These are phyloP conservation scores for Porites australiensis DNA, from an alignment of 64 coral and sea anemone species.

Conservation along the genomic window DNA sequence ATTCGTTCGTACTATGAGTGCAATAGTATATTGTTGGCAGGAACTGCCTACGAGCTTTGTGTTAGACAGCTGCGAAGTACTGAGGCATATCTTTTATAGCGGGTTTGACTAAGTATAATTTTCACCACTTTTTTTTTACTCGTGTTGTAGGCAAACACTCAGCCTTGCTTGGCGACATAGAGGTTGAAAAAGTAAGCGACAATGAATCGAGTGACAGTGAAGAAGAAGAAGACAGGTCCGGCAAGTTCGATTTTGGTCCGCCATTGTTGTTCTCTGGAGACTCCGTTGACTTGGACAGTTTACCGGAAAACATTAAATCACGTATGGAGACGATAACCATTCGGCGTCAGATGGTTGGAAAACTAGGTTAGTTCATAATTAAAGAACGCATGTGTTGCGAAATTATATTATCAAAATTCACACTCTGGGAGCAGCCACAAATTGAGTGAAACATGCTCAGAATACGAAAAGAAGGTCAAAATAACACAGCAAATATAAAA, in stretches of 20 bases:
- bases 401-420: too few relatives aligned
- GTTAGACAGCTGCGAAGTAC: too few relatives aligned
- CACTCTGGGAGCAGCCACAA: not conserved
- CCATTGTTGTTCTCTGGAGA: constrained; percentile 88
- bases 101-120: not conserved
- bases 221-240: constrained; percentile 46
- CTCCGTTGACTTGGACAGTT: constrained; percentile 84
- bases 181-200: constrained; percentile 33
- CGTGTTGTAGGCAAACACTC: not conserved
- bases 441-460: too few relatives aligned
- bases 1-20: too few relatives aligned
- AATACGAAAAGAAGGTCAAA: too few relatives aligned
- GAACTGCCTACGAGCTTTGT: too few relatives aligned
- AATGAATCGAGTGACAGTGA: constrained; percentile 62
- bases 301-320: constrained; percentile 72
- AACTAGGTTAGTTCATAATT: constrained; percentile 72
- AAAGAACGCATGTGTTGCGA: too few relatives aligned
- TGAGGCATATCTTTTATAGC: too few relatives aligned
- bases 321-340: constrained; percentile 90
- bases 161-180: constrained; percentile 44
- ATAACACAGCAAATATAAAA: too few relatives aligned
- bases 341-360: constrained; percentile 85
- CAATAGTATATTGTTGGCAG: too few relatives aligned
- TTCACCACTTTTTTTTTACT: too few relatives aligned
- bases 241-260: constrained; percentile 90